Evolutionary conservation across 2,888 invertebrate species (phyloP).

Genomic region (Hoplodrina ambigua): DNA sequence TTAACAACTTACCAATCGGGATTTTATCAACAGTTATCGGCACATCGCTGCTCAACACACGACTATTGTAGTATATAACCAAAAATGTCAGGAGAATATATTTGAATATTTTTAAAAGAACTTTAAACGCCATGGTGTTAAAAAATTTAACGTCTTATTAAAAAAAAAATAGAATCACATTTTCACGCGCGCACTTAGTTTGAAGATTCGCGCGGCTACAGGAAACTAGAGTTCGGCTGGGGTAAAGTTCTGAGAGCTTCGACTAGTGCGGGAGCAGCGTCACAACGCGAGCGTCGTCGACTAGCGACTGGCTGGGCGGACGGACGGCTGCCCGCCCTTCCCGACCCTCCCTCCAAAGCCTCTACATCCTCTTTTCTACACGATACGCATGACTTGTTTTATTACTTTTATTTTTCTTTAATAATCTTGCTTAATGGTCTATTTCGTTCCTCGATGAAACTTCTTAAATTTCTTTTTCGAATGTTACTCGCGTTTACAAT

Average conservation of each 20-base stretch:
- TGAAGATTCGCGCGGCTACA: slow-evolving; percentile 55
- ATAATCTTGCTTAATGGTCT: slow-evolving; percentile 87
- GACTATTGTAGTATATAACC: slow-evolving; percentile 71
- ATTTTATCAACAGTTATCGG: slow-evolving; percentile 67
- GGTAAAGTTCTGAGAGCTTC: slow-evolving; percentile 64
- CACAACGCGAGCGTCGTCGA: slow-evolving; percentile 70
- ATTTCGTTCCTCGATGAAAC: slow-evolving; percentile 82
- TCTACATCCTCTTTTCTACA: slow-evolving; percentile 76
- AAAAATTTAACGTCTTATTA: slow-evolving; percentile 21
- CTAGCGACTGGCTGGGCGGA: slow-evolving; percentile 76
- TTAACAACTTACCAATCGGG: slow-evolving; percentile 67
- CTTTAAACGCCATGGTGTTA: slow-evolving; percentile 70
- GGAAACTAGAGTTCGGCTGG: slow-evolving; percentile 51
- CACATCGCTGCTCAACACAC: slow-evolving; percentile 67
- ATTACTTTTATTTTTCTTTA: slow-evolving; percentile 89
- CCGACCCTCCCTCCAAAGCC: slow-evolving; percentile 72
- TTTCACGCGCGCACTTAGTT: slow-evolving; percentile 61
- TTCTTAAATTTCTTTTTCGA: slow-evolving; percentile 79
- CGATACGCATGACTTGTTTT: slow-evolving; percentile 85
- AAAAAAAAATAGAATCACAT: slow-evolving; percentile 65
- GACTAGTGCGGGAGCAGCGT: slow-evolving; percentile 53
- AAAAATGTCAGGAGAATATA: slow-evolving; percentile 70
- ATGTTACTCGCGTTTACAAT: slow-evolving; percentile 71
- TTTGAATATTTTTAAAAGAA: slow-evolving; percentile 71
- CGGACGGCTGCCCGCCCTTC: slow-evolving; percentile 71